These are phyloP conservation scores for Troides aeacus DNA, from an alignment of 2,888 invertebrate genomes.

Conservation along the genomic window DNA sequence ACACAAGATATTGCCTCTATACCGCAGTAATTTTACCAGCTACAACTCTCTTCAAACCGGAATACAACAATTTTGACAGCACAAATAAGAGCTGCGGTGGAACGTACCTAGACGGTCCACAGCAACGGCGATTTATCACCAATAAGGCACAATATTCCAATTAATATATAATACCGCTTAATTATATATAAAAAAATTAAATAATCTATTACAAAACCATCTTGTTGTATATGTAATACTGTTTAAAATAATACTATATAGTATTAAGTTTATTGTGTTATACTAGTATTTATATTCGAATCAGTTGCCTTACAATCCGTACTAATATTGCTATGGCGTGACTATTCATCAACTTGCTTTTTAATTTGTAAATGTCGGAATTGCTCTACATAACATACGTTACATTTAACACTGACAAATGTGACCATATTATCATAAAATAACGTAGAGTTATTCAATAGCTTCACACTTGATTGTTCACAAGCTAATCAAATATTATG, in stretches of 20 bases:
- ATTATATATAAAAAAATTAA: too few species aligned
- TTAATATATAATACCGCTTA: too few species aligned
- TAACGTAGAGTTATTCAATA: constrained; percentile 20
- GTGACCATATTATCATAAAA: constrained; percentile 20
- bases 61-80: too few species aligned
- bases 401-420: constrained; percentile 19
- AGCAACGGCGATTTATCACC: too few species aligned
- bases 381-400: constrained; percentile 14
- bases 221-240: neutral
- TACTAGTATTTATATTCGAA: neutral
- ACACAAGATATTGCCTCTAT: too few species aligned
- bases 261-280: too few species aligned
- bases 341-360: constrained; percentile 21
- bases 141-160: too few species aligned
- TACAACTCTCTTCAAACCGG: too few species aligned
- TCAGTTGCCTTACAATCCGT: constrained; percentile 4
- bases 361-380: constrained; percentile 27
- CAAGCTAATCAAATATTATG: neutral
- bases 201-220: too few species aligned
- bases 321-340: constrained; percentile 27
- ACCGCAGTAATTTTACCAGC: too few species aligned
- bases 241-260: neutral
- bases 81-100: too few species aligned
- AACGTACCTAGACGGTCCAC: too few species aligned
- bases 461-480: constrained; percentile 3